phyloP scores from a whole-genome alignment of 2,888 invertebrate species.

The Thereva unica region DNA sequence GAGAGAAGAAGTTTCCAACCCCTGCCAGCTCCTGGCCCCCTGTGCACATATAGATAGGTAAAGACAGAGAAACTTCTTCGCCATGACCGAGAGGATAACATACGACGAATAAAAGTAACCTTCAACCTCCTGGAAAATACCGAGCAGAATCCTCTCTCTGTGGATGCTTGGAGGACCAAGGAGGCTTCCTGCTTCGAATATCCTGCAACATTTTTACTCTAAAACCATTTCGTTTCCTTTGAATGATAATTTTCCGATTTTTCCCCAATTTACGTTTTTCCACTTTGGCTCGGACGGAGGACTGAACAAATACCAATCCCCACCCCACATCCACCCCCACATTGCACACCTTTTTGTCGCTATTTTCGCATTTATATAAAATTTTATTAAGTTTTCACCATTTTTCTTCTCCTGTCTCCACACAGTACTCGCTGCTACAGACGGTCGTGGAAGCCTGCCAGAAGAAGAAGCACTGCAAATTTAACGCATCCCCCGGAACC shows the following conservation, averaged over 20 bases:
- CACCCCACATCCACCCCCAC: not conserved
- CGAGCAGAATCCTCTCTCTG: too few relatives aligned
- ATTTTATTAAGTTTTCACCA: constrained; percentile 24
- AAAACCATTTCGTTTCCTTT: constrained; percentile 10
- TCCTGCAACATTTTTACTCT: not conserved
- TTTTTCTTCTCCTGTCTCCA: constrained; percentile 40
- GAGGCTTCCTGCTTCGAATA: not conserved
- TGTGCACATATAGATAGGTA: too few relatives aligned
- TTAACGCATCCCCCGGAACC: constrained; percentile 83
- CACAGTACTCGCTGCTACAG: constrained; percentile 87
- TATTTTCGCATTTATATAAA: not conserved
- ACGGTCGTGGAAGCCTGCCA: constrained; percentile 93
- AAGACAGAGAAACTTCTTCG: too few relatives aligned
- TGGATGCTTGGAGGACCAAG: too few relatives aligned
- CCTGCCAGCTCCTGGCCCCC: too few relatives aligned
- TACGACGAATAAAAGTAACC: too few relatives aligned
- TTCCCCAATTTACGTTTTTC: not conserved
- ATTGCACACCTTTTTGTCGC: not conserved
- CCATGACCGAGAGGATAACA: too few relatives aligned
- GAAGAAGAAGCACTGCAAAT: constrained; percentile 89
- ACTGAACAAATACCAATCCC: not conserved
- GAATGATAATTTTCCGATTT: constrained; percentile 31
- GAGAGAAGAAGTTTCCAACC: too few relatives aligned
- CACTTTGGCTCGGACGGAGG: constrained; percentile 10
- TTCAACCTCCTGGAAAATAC: too few relatives aligned